Base-by-base conservation (phyloP, 2,888 invertebrate genomes). In the Andrena haemorrhoa region DNA sequence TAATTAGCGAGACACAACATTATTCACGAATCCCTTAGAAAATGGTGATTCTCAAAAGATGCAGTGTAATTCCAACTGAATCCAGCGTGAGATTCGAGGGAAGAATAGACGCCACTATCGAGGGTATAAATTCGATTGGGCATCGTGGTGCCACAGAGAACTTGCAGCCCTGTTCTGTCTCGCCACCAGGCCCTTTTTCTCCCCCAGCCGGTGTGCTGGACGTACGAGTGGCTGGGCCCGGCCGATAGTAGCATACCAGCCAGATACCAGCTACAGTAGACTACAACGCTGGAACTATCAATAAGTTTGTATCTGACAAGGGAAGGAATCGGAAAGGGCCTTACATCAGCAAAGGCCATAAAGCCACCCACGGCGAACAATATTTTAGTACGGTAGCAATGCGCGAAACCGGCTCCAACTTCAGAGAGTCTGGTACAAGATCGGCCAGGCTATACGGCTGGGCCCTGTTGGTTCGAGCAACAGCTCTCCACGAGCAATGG, bases 371-470 rank as follows among this genome's bases (percentile, higher is more conserved):
- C 93, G 90, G 89, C 86, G 93, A 92, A 91, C 90, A 90, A 92
- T 93, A 93, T 92, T 93, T 93, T 92, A 92, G 91, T 89, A 90
- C 93, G 89, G 92, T 93, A 93, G 93, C 92, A 89, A 91, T 89
- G 90, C 90, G 86, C 89, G 87, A 90, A 92, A 91, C 91, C 92
- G 89, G 91, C 91, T 89, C 83, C 84, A 78, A 79, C 73, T 82
- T 82, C 77, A 23, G 60, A 61, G 69, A 77, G 74, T 70, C 77
- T 60, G 78, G 70, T 75, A 82, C 75, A 68, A 70, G 77, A 73
- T 64, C 70, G 73, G 7, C 10, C 72, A 61, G 23, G 41, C 64
- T 75, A 61, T 58, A 69, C 53, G 8, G 8, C 53, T 31, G 56
- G 29, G 69, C 58, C 41, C 12, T 41, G 41, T 64, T 58, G 68